Conservation (phyloP, 2,888 invertebrate genomes). For the Tubulanus polymorphus region DNA sequence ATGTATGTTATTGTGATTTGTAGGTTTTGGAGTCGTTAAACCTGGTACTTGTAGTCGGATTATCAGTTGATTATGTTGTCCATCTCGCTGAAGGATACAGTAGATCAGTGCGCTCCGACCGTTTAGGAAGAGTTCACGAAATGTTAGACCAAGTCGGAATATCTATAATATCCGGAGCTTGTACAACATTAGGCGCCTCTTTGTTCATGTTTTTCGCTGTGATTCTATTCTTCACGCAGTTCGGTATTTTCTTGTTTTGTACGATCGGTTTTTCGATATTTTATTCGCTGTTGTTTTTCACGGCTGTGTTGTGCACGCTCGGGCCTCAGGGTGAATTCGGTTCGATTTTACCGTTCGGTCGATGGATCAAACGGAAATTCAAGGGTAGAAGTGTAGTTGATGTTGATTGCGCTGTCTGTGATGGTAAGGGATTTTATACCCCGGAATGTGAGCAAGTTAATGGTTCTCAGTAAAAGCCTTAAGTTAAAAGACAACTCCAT, state of each 20-base stretch:
- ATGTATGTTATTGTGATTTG: neutral
- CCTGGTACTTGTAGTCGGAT: constrained; percentile 40
- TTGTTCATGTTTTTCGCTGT: constrained; percentile 42
- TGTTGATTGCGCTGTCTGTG: neutral
- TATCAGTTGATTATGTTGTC: constrained; percentile 45
- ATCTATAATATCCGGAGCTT: constrained; percentile 40
- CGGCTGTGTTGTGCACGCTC: constrained; percentile 27
- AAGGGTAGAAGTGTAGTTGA: neutral
- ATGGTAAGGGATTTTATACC: constrained; percentile 4
- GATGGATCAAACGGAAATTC: neutral
- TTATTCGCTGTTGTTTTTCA: constrained; percentile 32
- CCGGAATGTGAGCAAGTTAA: too few relatives aligned
- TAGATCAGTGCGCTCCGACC: constrained; percentile 27
- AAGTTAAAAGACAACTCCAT: too few relatives aligned
- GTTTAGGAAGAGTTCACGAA: constrained; percentile 32
- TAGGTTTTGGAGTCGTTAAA: constrained; percentile 38
- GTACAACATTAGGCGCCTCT: constrained; percentile 42
- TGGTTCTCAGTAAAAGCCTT: too few relatives aligned
- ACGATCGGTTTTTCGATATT: constrained; percentile 42
- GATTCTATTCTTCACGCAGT: constrained; percentile 41
- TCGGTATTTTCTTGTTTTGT: constrained; percentile 41
- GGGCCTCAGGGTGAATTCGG: constrained; percentile 31
- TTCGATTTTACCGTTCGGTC: constrained; percentile 14
- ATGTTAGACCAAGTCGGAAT: constrained; percentile 37
- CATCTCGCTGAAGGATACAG: constrained; percentile 45